Evolutionary conservation across 2,113 vertebrate genomes (phyloP).

Genomic region (Tyto alba): DNA sequence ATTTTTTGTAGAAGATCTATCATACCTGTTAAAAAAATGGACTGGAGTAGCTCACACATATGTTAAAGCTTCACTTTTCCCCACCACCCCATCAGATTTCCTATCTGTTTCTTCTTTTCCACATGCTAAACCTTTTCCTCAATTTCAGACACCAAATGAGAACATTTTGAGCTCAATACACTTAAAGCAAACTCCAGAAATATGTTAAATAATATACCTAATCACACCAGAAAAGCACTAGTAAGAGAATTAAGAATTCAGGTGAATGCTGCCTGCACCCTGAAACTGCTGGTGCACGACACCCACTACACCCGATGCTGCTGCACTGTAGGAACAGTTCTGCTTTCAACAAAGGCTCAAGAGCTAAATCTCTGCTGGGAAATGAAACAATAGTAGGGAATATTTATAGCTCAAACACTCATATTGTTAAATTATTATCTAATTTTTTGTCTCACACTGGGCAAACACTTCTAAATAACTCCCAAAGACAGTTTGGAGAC

Average conservation of each 20-base stretch:
- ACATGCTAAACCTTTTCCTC: background rate
- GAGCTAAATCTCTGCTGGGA: background rate
- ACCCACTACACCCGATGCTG: background rate
- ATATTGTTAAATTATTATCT: background rate
- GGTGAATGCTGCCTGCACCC: background rate
- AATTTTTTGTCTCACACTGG: background rate
- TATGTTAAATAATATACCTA: background rate
- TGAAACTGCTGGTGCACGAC: background rate
- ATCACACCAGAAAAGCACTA: background rate
- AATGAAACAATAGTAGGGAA: background rate
- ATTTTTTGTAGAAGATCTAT: background rate
- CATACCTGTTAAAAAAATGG: background rate
- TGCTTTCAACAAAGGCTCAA: background rate
- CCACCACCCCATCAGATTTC: background rate
- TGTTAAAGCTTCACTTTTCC: background rate
- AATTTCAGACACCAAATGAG: background rate
- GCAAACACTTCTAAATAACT: background rate
- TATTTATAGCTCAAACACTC: background rate
- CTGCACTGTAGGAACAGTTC: background rate
- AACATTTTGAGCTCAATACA: background rate
- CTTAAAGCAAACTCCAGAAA: background rate
- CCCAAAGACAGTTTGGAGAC: background rate
- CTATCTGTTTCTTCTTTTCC: background rate
- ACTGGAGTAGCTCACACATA: background rate
- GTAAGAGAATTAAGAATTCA: background rate